Evolutionary conservation across 2,888 invertebrate species (phyloP).

Genomic region (Aspidiotus destructor): DNA sequence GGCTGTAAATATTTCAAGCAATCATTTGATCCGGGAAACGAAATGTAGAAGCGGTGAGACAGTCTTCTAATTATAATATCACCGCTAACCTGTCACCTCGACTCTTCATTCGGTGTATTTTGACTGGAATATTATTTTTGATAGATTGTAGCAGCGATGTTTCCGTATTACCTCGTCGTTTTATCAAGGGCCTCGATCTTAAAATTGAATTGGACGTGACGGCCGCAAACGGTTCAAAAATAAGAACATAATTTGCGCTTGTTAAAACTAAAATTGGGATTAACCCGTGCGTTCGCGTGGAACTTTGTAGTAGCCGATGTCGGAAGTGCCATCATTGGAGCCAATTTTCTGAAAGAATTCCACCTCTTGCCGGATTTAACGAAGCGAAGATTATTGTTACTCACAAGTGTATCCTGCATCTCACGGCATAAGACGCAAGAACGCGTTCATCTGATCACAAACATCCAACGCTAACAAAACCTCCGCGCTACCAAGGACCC

Average conservation of each 20-base stretch:
- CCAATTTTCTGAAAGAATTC: constrained; percentile 29
- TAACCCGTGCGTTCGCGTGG: neutral
- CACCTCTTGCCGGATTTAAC: constrained; percentile 32
- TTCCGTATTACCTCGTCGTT: neutral
- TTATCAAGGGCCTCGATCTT: neutral
- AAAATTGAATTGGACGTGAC: no score
- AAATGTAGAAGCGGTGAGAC: no score
- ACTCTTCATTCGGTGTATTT: no score
- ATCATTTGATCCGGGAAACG: no score
- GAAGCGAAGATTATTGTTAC: constrained; percentile 27
- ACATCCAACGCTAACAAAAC: constrained; percentile 6
- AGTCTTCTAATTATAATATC: no score
- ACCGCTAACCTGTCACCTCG: no score
- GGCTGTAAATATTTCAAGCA: no score
- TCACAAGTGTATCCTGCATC: constrained; percentile 1
- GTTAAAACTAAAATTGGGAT: neutral
- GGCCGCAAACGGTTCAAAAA: neutral
- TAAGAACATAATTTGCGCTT: neutral
- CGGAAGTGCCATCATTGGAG: constrained; percentile 1
- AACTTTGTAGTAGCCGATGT: neutral
- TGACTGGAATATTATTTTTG: neutral
- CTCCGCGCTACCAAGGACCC: constrained; percentile 35
- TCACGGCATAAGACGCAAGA: neutral
- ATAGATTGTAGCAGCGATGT: neutral
- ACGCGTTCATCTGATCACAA: neutral